Evolutionary conservation across 2,797 vertebrate species (phyloP).

Genomic region (Hemibagrus guttatus): DNA sequence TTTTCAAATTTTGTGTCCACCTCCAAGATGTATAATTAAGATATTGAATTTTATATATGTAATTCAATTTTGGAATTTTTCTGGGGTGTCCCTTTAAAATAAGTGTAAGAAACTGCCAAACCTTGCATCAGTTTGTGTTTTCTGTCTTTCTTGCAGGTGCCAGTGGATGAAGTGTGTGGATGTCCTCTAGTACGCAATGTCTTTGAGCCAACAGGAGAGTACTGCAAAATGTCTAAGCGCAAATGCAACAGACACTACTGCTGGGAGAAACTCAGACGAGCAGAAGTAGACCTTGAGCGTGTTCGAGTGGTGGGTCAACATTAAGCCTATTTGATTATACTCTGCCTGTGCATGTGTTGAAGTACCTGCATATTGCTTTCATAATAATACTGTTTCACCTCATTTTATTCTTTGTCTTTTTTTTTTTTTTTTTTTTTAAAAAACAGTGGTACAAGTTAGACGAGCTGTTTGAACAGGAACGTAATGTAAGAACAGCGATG

Average conservation of each 20-base stretch:
- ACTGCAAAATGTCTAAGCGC: constrained; percentile 90
- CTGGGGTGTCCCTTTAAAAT: not conserved
- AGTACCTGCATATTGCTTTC: not conserved
- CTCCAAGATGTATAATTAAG: not conserved
- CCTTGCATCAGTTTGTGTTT: not conserved
- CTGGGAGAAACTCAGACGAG: constrained; percentile 93
- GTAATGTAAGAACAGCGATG: constrained; percentile 93
- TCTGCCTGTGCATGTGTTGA: not conserved
- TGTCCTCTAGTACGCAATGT: constrained; percentile 93
- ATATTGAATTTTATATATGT: not conserved
- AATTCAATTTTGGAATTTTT: not conserved
- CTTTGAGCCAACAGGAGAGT: constrained; percentile 90
- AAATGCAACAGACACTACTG: constrained; percentile 95
- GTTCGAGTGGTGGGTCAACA: constrained; percentile 86
- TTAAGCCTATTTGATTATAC: not conserved
- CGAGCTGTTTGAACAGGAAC: constrained; percentile 93
- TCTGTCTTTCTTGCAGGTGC: constrained; percentile 69
- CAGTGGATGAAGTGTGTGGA: constrained; percentile 91
- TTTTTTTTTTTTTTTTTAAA: not conserved
- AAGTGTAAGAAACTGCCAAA: too few relatives aligned
- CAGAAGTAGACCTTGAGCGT: constrained; percentile 92
- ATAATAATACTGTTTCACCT: not conserved
- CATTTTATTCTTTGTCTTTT: not conserved
- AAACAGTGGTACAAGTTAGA: constrained; percentile 96
- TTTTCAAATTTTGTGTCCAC: not conserved